Conservation (phyloP, 2,113 vertebrate genomes). For the Tringa solitaria region DNA sequence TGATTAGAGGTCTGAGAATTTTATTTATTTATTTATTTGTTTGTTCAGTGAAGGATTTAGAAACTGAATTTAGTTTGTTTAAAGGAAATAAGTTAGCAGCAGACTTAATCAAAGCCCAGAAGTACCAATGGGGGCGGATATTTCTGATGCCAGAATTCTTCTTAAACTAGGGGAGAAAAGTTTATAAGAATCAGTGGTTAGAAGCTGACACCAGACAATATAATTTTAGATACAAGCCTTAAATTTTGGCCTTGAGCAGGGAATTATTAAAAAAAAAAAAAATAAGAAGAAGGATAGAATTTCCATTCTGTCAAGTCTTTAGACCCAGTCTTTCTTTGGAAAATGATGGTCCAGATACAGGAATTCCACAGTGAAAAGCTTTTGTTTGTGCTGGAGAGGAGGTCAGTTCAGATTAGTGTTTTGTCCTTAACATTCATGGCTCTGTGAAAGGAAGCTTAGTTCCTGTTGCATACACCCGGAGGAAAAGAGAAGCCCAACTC, state of each 20-base stretch:
- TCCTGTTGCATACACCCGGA: not conserved
- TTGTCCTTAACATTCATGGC: not conserved
- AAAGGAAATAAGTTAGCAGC: not conserved
- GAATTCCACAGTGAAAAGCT: not conserved
- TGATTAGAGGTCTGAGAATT: not conserved
- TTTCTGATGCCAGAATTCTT: not conserved
- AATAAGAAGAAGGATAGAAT: not conserved
- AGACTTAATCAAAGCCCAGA: not conserved
- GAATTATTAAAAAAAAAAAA: not conserved
- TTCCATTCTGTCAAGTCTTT: not conserved
- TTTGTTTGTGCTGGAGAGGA: not conserved
- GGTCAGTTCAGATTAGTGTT: not conserved
- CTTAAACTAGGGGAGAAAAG: not conserved
- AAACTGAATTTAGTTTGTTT: not conserved
- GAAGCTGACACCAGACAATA: not conserved
- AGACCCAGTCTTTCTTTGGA: not conserved
- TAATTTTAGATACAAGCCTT: not conserved
- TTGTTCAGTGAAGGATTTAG: not conserved
- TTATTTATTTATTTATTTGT: not conserved
- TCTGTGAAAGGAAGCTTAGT: not conserved
- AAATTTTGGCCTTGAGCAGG: not conserved
- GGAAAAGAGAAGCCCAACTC: not conserved
- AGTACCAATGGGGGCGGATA: not conserved
- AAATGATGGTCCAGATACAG: not conserved
- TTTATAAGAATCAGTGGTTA: not conserved